Conservation (phyloP, 2,113 vertebrate species). For the Nothoprocta perdicaria region DNA sequence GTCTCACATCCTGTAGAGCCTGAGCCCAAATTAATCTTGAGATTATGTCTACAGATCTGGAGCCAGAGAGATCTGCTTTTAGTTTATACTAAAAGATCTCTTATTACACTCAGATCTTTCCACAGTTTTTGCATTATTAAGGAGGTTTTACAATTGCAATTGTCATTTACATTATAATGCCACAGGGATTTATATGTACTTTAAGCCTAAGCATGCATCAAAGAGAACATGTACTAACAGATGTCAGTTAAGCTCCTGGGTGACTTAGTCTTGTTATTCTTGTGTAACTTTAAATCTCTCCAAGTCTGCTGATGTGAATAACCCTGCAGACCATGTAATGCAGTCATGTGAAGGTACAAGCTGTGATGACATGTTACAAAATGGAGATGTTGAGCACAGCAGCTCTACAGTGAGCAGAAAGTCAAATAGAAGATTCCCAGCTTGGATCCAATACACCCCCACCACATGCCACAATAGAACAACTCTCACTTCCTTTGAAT, state of each 20-base stretch:
- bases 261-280: slow-evolving; percentile 22
- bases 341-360: not conserved
- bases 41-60: not conserved
- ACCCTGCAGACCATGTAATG: not conserved
- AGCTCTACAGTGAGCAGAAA: not conserved
- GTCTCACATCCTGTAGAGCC: not conserved
- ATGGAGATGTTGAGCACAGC: not conserved
- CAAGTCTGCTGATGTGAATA: not conserved
- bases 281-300: slow-evolving; percentile 14
- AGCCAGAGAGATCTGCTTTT: not conserved
- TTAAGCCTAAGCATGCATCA: slow-evolving; percentile 39
- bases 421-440: not conserved
- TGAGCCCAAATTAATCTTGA: not conserved
- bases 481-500: not conserved
- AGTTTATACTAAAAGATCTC: not conserved
- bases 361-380: not conserved
- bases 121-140: not conserved
- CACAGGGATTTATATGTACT: slow-evolving; percentile 4
- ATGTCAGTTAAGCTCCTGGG: not conserved
- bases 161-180: not conserved
- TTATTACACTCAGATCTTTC: not conserved
- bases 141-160: slow-evolving; percentile 20
- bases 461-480: not conserved
- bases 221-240: slow-evolving; percentile 4
- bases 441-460: not conserved